phyloP scores from a whole-genome alignment of 2,797 vertebrate genomes.

The Paedocypris micromegethes region DNA sequence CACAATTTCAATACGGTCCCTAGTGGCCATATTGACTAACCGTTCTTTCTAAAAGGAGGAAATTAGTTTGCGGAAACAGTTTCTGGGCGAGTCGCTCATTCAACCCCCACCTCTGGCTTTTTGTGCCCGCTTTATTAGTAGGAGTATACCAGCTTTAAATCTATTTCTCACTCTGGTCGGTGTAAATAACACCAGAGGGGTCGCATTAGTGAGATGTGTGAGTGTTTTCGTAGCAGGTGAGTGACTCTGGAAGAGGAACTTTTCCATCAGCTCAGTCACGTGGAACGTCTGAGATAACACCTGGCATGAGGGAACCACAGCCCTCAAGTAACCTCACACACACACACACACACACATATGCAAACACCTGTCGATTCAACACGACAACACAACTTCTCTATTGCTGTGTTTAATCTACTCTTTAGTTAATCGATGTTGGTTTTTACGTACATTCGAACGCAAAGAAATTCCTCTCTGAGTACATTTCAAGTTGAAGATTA shows the following conservation, averaged over 20 bases:
- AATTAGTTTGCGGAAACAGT: too few species aligned
- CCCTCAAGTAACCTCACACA: slow-evolving; percentile 41
- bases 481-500: too few species aligned
- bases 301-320: slow-evolving; percentile 36
- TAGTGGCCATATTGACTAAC: too few species aligned
- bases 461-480: too few species aligned
- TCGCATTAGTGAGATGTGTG: slow-evolving; percentile 16
- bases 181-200: slow-evolving; percentile 19
- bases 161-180: slow-evolving; percentile 37
- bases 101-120: background rate
- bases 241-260: slow-evolving; percentile 25
- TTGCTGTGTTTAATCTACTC: too few species aligned
- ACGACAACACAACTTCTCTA: too few species aligned
- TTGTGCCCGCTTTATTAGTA: background rate
- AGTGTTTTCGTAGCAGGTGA: slow-evolving; percentile 28
- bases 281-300: slow-evolving; percentile 35
- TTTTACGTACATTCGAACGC: too few species aligned
- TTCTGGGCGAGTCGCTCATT: too few species aligned
- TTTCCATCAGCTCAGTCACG: slow-evolving; percentile 16
- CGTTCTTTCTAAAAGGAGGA: too few species aligned
- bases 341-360: slow-evolving; percentile 18
- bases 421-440: too few species aligned
- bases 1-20: too few species aligned
- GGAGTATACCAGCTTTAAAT: slow-evolving; percentile 1
- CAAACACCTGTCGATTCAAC: background rate